Percentiles rank a stretch among this genome's conserved stretches.
Evolutionary conservation across 2,888 invertebrate species (phyloP).

Genomic region (Steromphala cineraria): DNA sequence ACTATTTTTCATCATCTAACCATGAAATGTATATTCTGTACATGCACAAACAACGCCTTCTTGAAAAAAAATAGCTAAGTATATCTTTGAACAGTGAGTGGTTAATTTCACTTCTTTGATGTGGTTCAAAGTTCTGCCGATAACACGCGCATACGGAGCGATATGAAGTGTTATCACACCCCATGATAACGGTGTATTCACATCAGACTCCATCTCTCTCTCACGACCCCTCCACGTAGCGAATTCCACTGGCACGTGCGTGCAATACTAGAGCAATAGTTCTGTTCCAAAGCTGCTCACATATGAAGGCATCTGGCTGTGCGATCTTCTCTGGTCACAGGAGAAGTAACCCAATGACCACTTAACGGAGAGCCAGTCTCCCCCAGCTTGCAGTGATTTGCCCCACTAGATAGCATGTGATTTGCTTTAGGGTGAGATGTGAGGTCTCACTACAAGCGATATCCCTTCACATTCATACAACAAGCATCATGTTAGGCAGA

Average conservation of each 20-base stretch:
- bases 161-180: background rate
- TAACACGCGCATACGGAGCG: no score
- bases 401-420: background rate
- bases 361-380: background rate
- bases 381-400: background rate
- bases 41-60: no score
- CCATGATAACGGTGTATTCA: background rate
- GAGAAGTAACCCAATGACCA: background rate
- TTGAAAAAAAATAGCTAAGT: no score
- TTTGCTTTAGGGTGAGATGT: no score
- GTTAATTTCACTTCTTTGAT: no score
- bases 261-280: constrained; percentile 11
- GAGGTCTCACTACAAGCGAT: no score
- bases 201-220: background rate
- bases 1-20: no score
- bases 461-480: no score
- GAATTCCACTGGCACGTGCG: constrained; percentile 14
- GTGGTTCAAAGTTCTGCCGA: no score
- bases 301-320: background rate
- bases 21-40: no score
- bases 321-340: background rate
- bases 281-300: background rate
- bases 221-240: constrained; percentile 1
- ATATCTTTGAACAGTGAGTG: no score
- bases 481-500: no score